Conservation (phyloP, 2,797 vertebrate species). For the Lagorchestes hirsutus region DNA sequence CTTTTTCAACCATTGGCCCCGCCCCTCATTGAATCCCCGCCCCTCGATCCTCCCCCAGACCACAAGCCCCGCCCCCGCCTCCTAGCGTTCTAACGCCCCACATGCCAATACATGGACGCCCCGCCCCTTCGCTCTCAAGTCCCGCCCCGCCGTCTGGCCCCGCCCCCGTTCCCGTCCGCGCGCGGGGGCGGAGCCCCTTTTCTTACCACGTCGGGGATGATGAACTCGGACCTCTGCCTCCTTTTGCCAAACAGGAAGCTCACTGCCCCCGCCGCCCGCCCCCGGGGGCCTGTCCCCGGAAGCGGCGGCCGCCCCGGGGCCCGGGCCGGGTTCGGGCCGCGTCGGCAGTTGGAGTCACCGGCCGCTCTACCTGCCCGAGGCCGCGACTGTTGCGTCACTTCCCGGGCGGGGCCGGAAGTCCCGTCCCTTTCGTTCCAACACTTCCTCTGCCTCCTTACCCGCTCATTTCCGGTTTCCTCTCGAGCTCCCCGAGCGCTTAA, state of each 20-base stretch:
- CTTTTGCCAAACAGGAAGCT: constrained; percentile 1
- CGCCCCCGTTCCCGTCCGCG: neutral
- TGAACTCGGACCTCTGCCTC: neutral
- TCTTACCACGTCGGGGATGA: neutral
- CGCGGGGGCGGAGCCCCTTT: neutral
- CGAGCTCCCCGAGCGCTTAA: constrained; percentile 2
- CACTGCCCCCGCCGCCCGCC: constrained; percentile 45
- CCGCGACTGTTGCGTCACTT: constrained; percentile 78
- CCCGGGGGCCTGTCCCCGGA: constrained; percentile 57
- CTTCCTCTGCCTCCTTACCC: neutral
- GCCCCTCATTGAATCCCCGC: neutral
- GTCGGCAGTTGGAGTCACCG: constrained; percentile 78
- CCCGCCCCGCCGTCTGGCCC: neutral
- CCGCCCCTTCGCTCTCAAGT: neutral
- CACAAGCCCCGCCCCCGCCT: neutral
- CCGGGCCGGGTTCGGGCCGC: constrained; percentile 59
- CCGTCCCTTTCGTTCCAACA: constrained; percentile 10
- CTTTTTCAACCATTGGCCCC: neutral
- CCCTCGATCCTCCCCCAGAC: neutral
- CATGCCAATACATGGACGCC: neutral
- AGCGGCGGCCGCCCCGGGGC: constrained; percentile 23
- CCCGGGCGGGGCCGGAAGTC: constrained; percentile 69
- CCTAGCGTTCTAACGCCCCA: neutral
- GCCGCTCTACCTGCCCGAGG: constrained; percentile 76
- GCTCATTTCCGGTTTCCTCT: neutral